Conservation (phyloP, 2,797 vertebrate genomes). For the Hozukius guyotensis region DNA sequence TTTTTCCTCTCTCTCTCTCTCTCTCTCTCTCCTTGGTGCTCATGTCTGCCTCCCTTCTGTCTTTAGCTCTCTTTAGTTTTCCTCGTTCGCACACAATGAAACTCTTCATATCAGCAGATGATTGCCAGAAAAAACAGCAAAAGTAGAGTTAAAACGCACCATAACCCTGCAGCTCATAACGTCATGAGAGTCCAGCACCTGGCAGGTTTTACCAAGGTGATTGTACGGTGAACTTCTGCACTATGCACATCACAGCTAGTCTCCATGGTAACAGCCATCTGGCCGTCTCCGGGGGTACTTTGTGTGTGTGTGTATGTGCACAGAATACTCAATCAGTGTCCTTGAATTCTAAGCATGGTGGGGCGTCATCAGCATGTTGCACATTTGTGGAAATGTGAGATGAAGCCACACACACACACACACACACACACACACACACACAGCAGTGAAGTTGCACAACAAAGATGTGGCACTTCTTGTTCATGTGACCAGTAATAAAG, state of each 20-base stretch:
- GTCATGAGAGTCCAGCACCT: constrained; percentile 27
- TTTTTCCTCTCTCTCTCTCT: not conserved
- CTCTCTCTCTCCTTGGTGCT: not conserved
- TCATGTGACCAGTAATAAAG: not conserved
- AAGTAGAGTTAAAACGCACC: not conserved
- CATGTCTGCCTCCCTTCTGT: not conserved
- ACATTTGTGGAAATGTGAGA: constrained; percentile 56
- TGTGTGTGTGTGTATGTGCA: constrained; percentile 20
- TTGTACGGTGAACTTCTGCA: constrained; percentile 48
- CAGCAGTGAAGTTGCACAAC: not conserved
- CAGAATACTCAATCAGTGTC: constrained; percentile 57
- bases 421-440: not conserved
- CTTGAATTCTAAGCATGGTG: constrained; percentile 45
- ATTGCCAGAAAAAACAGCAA: not conserved
- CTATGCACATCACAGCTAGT: constrained; percentile 64
- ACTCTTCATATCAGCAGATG: not conserved
- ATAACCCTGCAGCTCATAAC: not conserved
- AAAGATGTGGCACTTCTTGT: constrained; percentile 22
- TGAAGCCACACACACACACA: not conserved
- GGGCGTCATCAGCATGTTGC: constrained; percentile 41
- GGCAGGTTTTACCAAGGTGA: constrained; percentile 46
- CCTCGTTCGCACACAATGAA: constrained; percentile 1
- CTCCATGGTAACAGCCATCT: constrained; percentile 78
- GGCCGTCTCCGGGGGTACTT: constrained; percentile 24
- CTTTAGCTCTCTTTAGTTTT: not conserved